phyloP scores from a whole-genome alignment of 2,888 invertebrate species.

The Alcis repandata region DNA sequence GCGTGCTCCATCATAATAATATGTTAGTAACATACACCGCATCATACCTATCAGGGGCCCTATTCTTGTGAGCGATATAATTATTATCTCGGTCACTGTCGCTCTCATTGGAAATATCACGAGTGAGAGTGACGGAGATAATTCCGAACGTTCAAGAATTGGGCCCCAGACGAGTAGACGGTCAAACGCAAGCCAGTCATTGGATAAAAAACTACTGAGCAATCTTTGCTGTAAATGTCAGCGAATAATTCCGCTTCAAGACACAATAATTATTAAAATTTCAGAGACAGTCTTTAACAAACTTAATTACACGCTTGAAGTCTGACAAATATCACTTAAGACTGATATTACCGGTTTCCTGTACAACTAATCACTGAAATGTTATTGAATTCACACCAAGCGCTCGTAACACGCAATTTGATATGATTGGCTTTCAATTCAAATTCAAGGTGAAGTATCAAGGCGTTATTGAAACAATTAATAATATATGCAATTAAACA shows the following conservation, averaged over 20 bases:
- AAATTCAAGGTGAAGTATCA: constrained; percentile 34
- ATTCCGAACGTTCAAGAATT: too few relatives aligned
- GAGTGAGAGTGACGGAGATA: too few relatives aligned
- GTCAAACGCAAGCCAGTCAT: too few relatives aligned
- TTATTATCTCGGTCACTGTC: too few relatives aligned
- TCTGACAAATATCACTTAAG: constrained; percentile 8
- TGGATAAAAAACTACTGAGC: too few relatives aligned
- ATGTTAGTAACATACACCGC: too few relatives aligned
- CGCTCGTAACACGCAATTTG: constrained; percentile 22
- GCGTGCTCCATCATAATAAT: too few relatives aligned
- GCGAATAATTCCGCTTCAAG: background rate
- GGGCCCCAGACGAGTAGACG: too few relatives aligned
- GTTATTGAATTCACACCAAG: constrained; percentile 14
- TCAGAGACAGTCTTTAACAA: background rate
- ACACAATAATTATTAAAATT: background rate
- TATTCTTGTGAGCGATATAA: too few relatives aligned
- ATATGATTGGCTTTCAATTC: constrained; percentile 32
- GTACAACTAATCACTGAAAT: constrained; percentile 10
- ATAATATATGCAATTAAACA: background rate
- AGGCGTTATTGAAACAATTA: constrained; percentile 10
- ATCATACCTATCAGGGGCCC: too few relatives aligned
- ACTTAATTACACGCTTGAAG: constrained; percentile 10
- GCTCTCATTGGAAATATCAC: too few relatives aligned
- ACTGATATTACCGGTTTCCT: constrained; percentile 10
- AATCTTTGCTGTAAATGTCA: too few relatives aligned